Conservation (phyloP, 30 jellyfish, hydroid and myxozoan genomes). For the Turritopsis dohrnii region DNA sequence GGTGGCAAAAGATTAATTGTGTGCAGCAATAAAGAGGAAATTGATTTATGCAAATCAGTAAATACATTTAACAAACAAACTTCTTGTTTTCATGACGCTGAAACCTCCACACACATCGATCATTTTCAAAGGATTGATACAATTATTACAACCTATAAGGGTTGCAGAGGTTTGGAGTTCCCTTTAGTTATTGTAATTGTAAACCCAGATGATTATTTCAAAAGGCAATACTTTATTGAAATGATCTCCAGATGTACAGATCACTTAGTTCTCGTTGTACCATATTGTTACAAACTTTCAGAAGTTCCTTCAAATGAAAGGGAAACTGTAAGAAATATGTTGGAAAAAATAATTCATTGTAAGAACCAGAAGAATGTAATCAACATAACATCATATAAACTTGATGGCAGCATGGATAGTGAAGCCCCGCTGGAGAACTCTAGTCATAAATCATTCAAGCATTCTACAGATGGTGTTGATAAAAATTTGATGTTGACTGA, state of each 20-base stretch:
- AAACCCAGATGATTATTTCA: not conserved
- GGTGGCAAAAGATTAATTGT: not conserved
- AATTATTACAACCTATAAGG: not conserved
- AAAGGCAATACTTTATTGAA: not conserved
- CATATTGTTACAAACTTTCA: not conserved
- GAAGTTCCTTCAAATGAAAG: not conserved
- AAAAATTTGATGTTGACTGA: not conserved
- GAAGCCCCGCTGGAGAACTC: not conserved
- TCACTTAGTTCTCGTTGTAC: constrained; percentile 6
- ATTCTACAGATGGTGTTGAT: too few relatives aligned
- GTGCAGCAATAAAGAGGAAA: not conserved
- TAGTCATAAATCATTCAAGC: too few relatives aligned
- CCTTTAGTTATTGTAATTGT: not conserved
- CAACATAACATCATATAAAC: not conserved
- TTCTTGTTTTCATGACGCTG: not conserved
- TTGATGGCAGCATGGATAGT: not conserved
- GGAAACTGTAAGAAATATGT: not conserved
- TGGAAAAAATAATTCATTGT: not conserved
- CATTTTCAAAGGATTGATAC: not conserved
- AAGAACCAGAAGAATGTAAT: not conserved
- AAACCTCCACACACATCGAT: not conserved
- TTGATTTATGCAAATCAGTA: not conserved
- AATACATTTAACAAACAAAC: too few relatives aligned
- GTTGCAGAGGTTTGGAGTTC: not conserved
- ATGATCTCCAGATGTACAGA: not conserved